Evolutionary conservation across 2,888 invertebrate species (phyloP).

Genomic region (Linnaemya tessellans): DNA sequence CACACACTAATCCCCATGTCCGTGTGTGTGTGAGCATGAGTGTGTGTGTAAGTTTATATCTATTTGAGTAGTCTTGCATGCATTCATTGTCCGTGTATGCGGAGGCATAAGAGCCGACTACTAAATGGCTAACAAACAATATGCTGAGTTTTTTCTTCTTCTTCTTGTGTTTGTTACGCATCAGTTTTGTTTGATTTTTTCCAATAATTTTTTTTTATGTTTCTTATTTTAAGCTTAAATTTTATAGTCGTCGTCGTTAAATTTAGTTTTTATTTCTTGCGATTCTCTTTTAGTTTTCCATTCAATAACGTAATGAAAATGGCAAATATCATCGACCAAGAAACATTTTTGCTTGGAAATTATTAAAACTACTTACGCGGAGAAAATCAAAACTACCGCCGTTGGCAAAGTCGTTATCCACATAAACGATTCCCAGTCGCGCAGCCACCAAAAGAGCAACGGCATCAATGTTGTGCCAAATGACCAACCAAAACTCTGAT

Average conservation of each 20-base stretch:
- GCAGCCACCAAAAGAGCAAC: conserved; percentile 84
- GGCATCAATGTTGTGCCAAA: conserved; percentile 84
- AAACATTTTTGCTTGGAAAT: conserved; percentile 3
- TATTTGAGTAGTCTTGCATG: conserved; percentile 38
- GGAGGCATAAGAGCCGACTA: conserved; percentile 23
- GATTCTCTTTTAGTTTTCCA: conserved; percentile 3
- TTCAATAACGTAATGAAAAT: conserved; percentile 56
- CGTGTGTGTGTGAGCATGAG: neutral
- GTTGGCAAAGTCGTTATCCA: conserved; percentile 84
- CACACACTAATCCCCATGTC: neutral
- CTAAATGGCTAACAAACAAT: conserved; percentile 67
- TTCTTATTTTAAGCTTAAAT: conserved; percentile 60
- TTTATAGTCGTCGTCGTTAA: conserved; percentile 43
- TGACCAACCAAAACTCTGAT: conserved; percentile 85
- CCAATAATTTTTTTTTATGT: neutral
- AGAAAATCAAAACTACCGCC: conserved; percentile 82
- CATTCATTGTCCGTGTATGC: conserved; percentile 32
- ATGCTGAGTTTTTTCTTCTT: conserved; percentile 48
- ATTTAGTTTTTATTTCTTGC: conserved; percentile 33
- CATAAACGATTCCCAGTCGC: conserved; percentile 84
- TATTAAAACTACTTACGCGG: conserved; percentile 81
- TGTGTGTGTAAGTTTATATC: neutral
- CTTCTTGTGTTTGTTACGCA: neutral
- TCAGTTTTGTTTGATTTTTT: conserved; percentile 32
- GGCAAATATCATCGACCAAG: conserved; percentile 26